Percentiles rank a stretch among this genome's conserved stretches.
phyloP scores from a whole-genome alignment of 2,113 vertebrate genomes.

The Hemicordylus capensis region DNA sequence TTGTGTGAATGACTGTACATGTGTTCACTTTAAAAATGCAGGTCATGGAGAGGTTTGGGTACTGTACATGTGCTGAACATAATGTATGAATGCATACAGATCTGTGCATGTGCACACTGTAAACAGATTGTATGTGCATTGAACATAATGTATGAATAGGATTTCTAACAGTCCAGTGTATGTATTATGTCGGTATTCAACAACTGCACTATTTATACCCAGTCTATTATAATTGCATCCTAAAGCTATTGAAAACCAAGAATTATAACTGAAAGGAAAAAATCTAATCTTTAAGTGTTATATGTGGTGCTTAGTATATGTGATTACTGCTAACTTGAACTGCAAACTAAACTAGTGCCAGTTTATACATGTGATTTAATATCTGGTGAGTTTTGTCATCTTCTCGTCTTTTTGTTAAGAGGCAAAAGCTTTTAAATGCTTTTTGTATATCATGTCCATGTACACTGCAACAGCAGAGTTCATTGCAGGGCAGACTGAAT shows the following conservation, averaged over 20 bases:
- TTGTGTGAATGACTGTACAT: no score
- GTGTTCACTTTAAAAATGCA: no score
- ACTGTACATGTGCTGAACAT: no score
- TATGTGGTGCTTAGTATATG: no score
- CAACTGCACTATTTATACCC: background rate
- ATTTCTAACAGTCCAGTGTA: no score
- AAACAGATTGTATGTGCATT: no score
- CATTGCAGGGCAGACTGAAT: background rate
- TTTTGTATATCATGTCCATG: slow-evolving; percentile 20
- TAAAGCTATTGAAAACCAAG: background rate
- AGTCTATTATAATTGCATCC: background rate
- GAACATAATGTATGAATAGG: no score
- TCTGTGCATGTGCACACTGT: no score
- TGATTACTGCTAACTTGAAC: background rate
- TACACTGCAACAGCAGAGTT: slow-evolving; percentile 17
- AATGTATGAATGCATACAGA: no score
- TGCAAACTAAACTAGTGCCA: background rate
- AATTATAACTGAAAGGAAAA: background rate
- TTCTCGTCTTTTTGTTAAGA: background rate
- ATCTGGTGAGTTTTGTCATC: background rate
- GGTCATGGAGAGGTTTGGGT: no score
- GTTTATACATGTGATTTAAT: background rate
- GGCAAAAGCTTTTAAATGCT: background rate
- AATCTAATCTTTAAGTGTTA: background rate
- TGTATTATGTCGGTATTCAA: no score